These are phyloP conservation scores for Herminia tarsipennalis DNA, from an alignment of 2,888 invertebrate genomes.

Conservation along the genomic window DNA sequence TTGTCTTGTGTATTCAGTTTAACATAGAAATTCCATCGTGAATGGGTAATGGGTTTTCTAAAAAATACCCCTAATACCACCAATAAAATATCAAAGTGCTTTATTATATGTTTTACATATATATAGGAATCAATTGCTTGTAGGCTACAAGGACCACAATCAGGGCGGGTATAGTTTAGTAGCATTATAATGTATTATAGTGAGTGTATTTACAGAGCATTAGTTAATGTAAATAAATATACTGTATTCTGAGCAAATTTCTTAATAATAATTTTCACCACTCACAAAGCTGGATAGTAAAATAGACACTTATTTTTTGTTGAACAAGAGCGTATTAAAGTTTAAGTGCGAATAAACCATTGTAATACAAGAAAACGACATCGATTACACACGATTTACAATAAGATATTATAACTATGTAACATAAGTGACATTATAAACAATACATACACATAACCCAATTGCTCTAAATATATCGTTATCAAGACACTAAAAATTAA, in stretches of 20 bases:
- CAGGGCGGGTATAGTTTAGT: constrained; percentile 38
- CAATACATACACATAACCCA: constrained; percentile 11
- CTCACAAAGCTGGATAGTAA: constrained; percentile 14
- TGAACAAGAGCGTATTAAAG: constrained; percentile 11
- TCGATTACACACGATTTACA: constrained; percentile 44
- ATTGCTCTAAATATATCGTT: constrained; percentile 19
- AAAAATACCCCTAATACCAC: constrained; percentile 23
- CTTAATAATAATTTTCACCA: constrained; percentile 15
- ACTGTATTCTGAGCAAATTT: constrained; percentile 6
- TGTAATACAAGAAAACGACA: constrained; percentile 49
- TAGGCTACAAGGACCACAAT: constrained; percentile 40
- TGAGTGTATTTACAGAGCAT: constrained; percentile 43
- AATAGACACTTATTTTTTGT: constrained; percentile 4
- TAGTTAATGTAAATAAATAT: constrained; percentile 20
- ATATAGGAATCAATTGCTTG: constrained; percentile 31
- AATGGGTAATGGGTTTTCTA: constrained; percentile 32
- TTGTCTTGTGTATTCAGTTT: neutral
- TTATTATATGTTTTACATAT: constrained; percentile 12
- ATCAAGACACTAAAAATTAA: neutral
- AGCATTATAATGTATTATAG: constrained; percentile 35
- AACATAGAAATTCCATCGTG: constrained; percentile 45
- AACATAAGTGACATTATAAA: constrained; percentile 11
- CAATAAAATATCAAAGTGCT: constrained; percentile 41
- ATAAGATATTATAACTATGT: constrained; percentile 14
- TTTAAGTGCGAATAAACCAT: constrained; percentile 23